These are phyloP conservation scores for Pedionomus torquatus DNA, from an alignment of 2,113 vertebrate genomes.

Conservation along the genomic window DNA sequence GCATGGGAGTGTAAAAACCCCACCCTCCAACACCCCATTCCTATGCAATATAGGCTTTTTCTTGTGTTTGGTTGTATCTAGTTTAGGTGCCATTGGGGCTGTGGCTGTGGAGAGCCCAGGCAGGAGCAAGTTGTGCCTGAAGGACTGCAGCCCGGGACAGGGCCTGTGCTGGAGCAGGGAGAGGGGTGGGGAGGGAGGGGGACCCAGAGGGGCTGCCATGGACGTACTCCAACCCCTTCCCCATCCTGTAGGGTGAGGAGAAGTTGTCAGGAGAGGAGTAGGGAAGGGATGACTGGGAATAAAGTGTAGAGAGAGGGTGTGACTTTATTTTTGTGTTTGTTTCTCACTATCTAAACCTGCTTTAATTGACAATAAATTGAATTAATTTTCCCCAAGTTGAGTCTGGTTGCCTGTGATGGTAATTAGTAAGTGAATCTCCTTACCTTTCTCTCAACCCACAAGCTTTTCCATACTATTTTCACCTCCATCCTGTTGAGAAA, in stretches of 20 bases:
- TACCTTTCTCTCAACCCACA: neutral
- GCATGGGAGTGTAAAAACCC: neutral
- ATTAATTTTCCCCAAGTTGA: neutral
- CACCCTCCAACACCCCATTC: neutral
- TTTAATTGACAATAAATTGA: neutral
- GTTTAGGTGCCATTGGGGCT: neutral
- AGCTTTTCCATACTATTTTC: neutral
- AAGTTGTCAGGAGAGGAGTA: accelerated
- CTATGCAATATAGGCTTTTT: neutral
- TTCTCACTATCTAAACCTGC: neutral
- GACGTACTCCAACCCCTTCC: neutral
- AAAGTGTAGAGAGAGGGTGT: neutral
- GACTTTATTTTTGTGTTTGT: neutral
- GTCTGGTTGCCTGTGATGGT: neutral
- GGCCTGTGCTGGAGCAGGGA: neutral
- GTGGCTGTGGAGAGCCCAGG: neutral
- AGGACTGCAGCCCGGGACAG: neutral
- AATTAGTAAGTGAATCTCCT: neutral
- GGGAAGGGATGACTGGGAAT: no score
- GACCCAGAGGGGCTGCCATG: neutral
- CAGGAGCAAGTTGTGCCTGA: neutral
- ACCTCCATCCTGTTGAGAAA: neutral
- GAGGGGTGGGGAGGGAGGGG: neutral
- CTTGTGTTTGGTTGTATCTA: neutral
- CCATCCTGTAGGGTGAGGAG: neutral